phyloP scores from a whole-genome alignment of 2,113 vertebrate genomes.

The Ovis aries region ARS-UI_Ramb_v3.0 NC_056056.1:79762001-79762500 shows the following conservation, averaged over 20 bases:
- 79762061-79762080: neutral
- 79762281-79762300: neutral
- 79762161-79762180: neutral
- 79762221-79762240: neutral
- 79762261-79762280: neutral
- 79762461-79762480: neutral
- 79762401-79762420: neutral
- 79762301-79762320: neutral
- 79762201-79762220: neutral
- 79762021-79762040: neutral
- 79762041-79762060: neutral
- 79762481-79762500: neutral
- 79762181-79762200: neutral
- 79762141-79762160: neutral
- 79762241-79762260: neutral
- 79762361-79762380: neutral
- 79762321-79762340: neutral
- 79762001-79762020: neutral
- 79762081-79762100: neutral
- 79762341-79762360: constrained; percentile 16
- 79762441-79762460: neutral
- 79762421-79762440: neutral
- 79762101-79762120: neutral
- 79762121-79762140: neutral
- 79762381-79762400: neutral